These are phyloP conservation scores for Umimayanthus kanabou DNA, from an alignment of 92 coral and sea anemone species.

Conservation along the genomic window DNA sequence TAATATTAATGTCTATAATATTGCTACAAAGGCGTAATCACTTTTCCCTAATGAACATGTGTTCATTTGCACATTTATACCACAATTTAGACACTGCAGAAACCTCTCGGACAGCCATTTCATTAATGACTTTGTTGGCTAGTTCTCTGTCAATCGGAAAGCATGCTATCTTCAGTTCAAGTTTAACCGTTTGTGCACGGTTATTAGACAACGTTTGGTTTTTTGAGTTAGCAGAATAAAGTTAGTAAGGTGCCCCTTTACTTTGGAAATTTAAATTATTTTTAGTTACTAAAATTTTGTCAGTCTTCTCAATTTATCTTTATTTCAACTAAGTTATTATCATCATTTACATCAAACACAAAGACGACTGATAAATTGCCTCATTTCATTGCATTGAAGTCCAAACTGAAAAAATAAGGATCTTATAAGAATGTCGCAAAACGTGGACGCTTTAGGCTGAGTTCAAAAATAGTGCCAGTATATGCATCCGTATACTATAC, in stretches of 20 bases:
- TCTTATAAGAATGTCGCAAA: background rate
- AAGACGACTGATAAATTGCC: constrained; percentile 9
- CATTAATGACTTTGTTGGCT: constrained; percentile 10
- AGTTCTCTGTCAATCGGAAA: background rate
- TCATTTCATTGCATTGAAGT: background rate
- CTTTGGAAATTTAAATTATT: background rate
- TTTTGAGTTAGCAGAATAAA: background rate
- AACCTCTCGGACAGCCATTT: background rate
- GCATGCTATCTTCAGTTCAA: background rate
- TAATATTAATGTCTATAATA: background rate
- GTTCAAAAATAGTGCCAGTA: background rate
- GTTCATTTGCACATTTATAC: constrained; percentile 25
- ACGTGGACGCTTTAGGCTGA: background rate
- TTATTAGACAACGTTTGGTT: background rate
- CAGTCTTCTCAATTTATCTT: background rate
- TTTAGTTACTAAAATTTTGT: background rate
- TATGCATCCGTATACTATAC: background rate
- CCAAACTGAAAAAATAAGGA: background rate
- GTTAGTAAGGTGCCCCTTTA: background rate
- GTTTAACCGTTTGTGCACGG: background rate
- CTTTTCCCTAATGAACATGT: constrained; percentile 21
- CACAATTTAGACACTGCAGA: constrained; percentile 6
- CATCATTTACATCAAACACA: background rate
- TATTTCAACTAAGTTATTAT: background rate
- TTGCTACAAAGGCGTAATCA: background rate